phyloP scores from a whole-genome alignment of 2,113 vertebrate genomes.

The Mola mola region DNA sequence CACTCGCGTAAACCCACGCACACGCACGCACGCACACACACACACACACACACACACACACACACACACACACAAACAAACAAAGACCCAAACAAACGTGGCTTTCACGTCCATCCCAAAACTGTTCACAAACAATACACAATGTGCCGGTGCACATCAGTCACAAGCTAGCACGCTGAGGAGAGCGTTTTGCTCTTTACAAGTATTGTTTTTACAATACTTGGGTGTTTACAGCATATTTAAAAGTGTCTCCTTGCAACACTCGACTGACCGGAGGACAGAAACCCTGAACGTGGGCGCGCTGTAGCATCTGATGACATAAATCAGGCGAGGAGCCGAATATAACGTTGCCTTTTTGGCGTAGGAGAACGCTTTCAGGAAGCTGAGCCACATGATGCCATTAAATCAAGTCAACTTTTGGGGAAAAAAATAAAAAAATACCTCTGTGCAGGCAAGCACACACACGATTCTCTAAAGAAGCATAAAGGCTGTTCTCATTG shows the following conservation, averaged over 20 bases:
- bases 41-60: not conserved
- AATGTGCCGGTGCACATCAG: constrained; percentile 32
- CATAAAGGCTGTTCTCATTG: no score
- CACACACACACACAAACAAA: no score
- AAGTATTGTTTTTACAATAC: not conserved
- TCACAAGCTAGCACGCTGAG: not conserved
- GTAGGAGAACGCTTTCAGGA: not conserved
- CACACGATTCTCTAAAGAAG: no score
- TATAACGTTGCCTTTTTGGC: not conserved
- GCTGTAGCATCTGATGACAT: not conserved
- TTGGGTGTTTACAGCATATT: not conserved
- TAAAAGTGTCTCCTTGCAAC: not conserved
- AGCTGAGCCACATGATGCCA: no score
- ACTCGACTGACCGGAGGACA: no score
- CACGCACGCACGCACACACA: not conserved
- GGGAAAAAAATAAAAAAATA: no score
- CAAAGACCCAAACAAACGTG: constrained; percentile 30
- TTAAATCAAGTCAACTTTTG: no score
- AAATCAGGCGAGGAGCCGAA: not conserved
- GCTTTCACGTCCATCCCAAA: constrained; percentile 8
- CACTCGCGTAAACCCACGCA: not conserved
- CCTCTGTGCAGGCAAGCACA: no score
- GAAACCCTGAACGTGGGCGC: not conserved
- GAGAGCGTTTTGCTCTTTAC: not conserved
- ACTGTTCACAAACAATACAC: not conserved